Evolutionary conservation across 2,888 invertebrate species (phyloP), one percentile per base, ranked within the genome.

Genomic region (Lydus trimaculatus): DNA sequence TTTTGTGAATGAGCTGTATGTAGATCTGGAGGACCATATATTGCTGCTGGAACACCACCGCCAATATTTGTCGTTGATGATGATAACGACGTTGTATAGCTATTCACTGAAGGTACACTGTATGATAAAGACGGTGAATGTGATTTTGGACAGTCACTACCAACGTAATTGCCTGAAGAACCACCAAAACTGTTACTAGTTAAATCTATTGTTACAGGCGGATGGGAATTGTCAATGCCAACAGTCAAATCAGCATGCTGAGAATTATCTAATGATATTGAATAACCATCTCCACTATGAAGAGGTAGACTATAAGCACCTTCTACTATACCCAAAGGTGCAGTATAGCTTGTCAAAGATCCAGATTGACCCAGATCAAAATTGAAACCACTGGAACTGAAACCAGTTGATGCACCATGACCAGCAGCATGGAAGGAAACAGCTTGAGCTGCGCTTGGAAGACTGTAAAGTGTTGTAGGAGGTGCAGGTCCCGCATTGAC

Each of bases 31-130:
- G 75, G 72, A 52, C 80, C 80, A 72, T 82, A 81, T 28, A 72
- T 73, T 59, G 76, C 64, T 31, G 85, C 85, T 64, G 83, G 80
- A 36, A 82, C 0, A n/a, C 80, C 85, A 67, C 87, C 87, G 8
- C 86, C 86, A 6, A 89, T 81, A 15, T 88, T 86, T 0, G 86
- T 86, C 0, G 88, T 89, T 43, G 89, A 81, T 58, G 87, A 86
- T 63, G 87, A 88, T 0, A 89, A 78, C 33, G 89, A 88, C 0
- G 88, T 87, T 0, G 88, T 86, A 72, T 89, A 89, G 65, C 85
- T 87, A 0, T 88, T 86, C 0, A 87, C 88, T 9, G 86, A 83
- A 0, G 90, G 88, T 15, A 82, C 81, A 25, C 82, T 84, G 71
- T 84, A 84, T n/a, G 81, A 78, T 58, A 82, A 72, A 31, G 81